Evolutionary conservation across 2,113 vertebrate genomes (phyloP), one percentile per base, ranked within the genome.

Genomic region (Equus przewalskii): DNA sequence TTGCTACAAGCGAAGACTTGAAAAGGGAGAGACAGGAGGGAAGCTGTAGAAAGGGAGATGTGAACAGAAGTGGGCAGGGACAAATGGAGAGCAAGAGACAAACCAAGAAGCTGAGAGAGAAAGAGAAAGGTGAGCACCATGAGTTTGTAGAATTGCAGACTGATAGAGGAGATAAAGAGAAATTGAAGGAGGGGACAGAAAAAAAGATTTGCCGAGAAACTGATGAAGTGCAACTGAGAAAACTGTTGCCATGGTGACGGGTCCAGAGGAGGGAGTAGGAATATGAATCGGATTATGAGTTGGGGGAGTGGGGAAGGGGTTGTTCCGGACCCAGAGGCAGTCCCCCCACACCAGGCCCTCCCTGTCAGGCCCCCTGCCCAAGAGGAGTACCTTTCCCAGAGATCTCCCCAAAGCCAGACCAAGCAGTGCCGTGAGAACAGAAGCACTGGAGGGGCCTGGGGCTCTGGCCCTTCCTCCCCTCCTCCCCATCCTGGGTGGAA

Each of bases 201-300:
- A 91, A 96, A 94, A 95, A 96, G 97, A 93, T 96, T 98, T 97
- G 97, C 97, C 2, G 33, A 96, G 96, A 98, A 98, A 97, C 98
- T 97, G 98, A 98, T 97, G 97, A 98, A 99, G 98, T 98, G 98
- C 98, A 98, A 99, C 99, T 98, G 99, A 99, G 98, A 99, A 99
- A 98, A 98, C 97, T 99, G 99, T 99, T 99, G 99, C 99, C 99
- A 99, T 99, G 99, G 99, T 99, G 99, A 99, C 95, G 97, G 99
- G 99, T 99, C 98, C 99, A 99, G 99, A 98, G 98, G 99, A 99
- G 98, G 99, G 99, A 99, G 99, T 97, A 99, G 99, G 99, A 99
- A 99, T 99, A 99, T 98, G 99, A 99, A 99, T 99, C 92, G 88
- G 98, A 99, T 99, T 99, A 99, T 97, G 92, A 89, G 97, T 94